Percentiles rank a stretch among this genome's conserved stretches.
Conservation (phyloP, 2,113 vertebrate genomes). For the Neogale vison region DNA sequence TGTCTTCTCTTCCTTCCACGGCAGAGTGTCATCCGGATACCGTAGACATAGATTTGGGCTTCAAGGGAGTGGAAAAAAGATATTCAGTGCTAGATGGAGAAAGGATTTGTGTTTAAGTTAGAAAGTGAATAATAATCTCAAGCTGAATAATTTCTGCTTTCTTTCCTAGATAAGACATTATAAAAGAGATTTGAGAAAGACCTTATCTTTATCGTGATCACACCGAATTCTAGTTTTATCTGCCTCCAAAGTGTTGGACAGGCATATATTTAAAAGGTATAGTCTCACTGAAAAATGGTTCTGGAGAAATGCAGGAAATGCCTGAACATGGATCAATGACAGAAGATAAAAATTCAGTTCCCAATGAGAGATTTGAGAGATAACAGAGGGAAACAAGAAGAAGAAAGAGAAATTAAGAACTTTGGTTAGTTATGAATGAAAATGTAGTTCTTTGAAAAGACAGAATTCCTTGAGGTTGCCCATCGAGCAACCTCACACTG, state of each 20-base stretch:
- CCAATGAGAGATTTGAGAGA: not conserved
- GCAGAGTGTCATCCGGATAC: rapidly evolving
- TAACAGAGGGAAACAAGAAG: not conserved
- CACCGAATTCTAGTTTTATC: not conserved
- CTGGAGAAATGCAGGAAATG: not conserved
- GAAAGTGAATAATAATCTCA: not conserved
- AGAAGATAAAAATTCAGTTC: not conserved
- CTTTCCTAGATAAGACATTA: not conserved
- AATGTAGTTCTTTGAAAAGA: not conserved
- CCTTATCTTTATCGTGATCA: not conserved
- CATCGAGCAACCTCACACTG: rapidly evolving
- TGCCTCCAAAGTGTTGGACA: not conserved
- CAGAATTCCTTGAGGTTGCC: not conserved
- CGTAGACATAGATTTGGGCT: rapidly evolving
- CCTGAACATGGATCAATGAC: not conserved
- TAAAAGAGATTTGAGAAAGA: not conserved
- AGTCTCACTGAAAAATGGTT: not conserved
- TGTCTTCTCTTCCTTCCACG: no score
- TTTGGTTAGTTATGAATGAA: not conserved
- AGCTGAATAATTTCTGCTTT: not conserved
- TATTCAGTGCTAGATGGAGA: not conserved
- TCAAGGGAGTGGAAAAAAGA: not conserved
- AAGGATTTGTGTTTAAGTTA: not conserved
- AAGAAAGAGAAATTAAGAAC: not conserved
- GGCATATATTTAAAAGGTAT: not conserved